phyloP scores from a whole-genome alignment of 2,113 vertebrate genomes.

The Sisor rabdophorus region DNA sequence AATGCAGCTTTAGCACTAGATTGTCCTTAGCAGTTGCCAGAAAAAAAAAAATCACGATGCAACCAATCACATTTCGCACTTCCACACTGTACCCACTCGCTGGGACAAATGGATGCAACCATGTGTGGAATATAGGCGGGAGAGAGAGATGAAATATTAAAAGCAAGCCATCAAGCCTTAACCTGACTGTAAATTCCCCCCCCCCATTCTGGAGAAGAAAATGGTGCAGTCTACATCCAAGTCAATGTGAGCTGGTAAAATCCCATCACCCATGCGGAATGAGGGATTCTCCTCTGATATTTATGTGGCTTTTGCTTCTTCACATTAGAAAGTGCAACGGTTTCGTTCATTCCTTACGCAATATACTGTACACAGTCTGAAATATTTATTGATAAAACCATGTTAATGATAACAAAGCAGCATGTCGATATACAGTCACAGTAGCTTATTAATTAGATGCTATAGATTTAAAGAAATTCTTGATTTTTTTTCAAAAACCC shows the following conservation, averaged over 20 bases:
- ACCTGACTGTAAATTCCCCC: constrained; percentile 23
- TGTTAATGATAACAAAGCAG: not conserved
- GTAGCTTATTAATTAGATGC: not conserved
- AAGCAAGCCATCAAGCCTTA: not conserved
- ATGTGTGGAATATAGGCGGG: constrained; percentile 33
- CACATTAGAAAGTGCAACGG: not conserved
- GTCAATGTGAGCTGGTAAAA: constrained; percentile 22
- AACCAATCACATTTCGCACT: constrained; percentile 29
- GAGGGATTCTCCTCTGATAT: not conserved
- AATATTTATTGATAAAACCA: not conserved
- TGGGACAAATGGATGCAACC: constrained; percentile 50
- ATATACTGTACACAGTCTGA: not conserved
- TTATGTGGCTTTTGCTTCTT: not conserved
- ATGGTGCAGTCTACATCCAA: constrained; percentile 53
- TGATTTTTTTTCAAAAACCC: not conserved
- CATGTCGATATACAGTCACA: too few species aligned
- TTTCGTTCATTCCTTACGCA: not conserved
- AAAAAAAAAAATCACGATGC: constrained; percentile 30
- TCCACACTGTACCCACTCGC: constrained; percentile 40
- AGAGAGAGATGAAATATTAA: constrained; percentile 37
- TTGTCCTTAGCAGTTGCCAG: constrained; percentile 30
- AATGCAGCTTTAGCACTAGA: constrained; percentile 42
- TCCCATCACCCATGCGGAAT: constrained; percentile 36
- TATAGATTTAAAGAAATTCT: not conserved
- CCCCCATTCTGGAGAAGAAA: not conserved